Conservation (phyloP, 2,113 vertebrate genomes). For the Asarcornis scutulata region DNA sequence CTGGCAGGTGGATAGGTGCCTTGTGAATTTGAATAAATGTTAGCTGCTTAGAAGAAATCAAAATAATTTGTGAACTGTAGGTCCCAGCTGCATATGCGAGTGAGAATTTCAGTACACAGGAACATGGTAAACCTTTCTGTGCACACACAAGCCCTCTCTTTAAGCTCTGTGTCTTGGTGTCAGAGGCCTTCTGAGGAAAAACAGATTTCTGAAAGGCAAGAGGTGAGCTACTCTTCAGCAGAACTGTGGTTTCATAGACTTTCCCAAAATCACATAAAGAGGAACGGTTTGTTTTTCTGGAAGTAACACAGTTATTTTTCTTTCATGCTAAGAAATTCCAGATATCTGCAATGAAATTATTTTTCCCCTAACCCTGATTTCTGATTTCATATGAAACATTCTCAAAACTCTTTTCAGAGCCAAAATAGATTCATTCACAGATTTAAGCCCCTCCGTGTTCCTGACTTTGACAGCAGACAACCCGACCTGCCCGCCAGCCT, state of each 20-base stretch:
- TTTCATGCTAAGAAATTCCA: not conserved
- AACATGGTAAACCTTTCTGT: not conserved
- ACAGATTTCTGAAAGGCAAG: not conserved
- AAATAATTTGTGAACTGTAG: not conserved
- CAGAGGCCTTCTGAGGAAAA: not conserved
- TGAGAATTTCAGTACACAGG: not conserved
- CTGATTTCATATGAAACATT: not conserved
- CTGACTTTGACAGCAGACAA: not conserved
- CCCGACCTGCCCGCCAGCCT: not conserved
- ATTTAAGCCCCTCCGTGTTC: not conserved
- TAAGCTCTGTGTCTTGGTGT: not conserved
- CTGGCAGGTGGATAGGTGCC: not conserved
- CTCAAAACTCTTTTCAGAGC: not conserved
- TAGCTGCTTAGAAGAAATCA: not conserved
- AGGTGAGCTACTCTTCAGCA: not conserved
- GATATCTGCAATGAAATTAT: not conserved
- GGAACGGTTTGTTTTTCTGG: not conserved
- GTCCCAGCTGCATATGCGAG: not conserved
- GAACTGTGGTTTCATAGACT: not conserved
- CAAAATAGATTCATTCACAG: not conserved
- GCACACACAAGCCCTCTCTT: not conserved
- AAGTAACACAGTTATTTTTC: slow-evolving; percentile 12
- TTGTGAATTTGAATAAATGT: not conserved
- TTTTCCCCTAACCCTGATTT: not conserved
- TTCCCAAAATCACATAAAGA: not conserved